A percentile compares a stretch with the other conserved stretches of the same genome.
These are phyloP conservation scores for Brachionus sp. DNA, from an alignment of 1,140 invertebrate genomes.

Conservation along the genomic window DNA sequence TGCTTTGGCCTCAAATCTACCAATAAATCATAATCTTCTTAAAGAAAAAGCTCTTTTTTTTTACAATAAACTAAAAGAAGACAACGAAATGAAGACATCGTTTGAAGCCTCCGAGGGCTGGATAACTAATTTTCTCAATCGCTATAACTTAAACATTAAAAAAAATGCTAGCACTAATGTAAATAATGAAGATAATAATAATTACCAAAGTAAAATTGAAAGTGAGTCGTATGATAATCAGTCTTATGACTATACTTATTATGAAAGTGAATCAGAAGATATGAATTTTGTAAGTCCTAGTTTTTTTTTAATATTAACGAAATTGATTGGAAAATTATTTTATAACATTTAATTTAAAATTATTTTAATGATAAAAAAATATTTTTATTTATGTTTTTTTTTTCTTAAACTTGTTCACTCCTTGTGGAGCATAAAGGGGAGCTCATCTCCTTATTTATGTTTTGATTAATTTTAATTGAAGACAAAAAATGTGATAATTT, in stretches of 20 bases:
- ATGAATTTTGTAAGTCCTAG: constrained; percentile 4
- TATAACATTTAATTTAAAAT: neutral
- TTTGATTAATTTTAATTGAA: neutral
- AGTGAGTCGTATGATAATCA: constrained; percentile 1
- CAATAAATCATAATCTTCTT: neutral
- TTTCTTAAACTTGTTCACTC: too few relatives aligned
- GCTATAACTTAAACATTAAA: constrained; percentile 24
- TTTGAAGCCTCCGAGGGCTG: constrained; percentile 7
- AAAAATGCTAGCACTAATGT: neutral
- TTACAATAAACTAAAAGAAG: constrained; percentile 14
- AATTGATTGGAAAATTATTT: neutral
- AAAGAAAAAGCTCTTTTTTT: constrained; percentile 26
- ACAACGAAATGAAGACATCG: neutral
- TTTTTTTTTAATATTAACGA: neutral
- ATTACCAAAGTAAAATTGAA: neutral
- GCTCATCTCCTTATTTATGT: too few relatives aligned
- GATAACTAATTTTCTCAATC: constrained; percentile 11
- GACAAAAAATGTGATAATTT: neutral
- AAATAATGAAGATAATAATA: neutral
- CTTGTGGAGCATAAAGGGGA: too few relatives aligned
- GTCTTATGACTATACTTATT: constrained; percentile 29
- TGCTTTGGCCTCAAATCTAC: neutral
- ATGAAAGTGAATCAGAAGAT: constrained; percentile 13
- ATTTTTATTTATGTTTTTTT: neutral
- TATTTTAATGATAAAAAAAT: neutral